Percentiles rank a stretch among this genome's conserved stretches.
These are phyloP conservation scores for Cephalopterus ornatus DNA, from an alignment of 2,113 vertebrate genomes.

Conservation along the genomic window DNA sequence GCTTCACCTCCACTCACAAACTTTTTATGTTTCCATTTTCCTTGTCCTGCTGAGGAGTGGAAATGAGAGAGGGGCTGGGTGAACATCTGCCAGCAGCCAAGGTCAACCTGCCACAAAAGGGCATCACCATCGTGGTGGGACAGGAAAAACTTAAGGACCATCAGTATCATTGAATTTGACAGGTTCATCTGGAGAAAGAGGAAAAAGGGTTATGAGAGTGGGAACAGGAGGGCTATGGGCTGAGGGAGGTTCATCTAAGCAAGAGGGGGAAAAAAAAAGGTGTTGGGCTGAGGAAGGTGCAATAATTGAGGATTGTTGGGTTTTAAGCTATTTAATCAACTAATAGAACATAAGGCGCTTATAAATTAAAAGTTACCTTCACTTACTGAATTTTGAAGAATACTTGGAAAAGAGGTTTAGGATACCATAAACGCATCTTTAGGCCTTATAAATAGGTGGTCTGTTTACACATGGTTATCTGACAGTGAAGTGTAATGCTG, in stretches of 20 bases:
- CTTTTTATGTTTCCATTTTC: neutral
- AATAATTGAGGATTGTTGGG: accelerated
- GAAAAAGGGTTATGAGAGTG: neutral
- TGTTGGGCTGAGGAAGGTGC: neutral
- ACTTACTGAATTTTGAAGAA: neutral
- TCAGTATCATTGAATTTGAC: accelerated
- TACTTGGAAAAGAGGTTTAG: accelerated
- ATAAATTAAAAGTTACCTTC: neutral
- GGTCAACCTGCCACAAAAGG: accelerated
- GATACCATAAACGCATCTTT: neutral
- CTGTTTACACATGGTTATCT: accelerated
- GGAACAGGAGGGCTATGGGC: neutral
- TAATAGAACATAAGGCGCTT: neutral
- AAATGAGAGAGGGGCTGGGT: neutral
- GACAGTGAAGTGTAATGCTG: accelerated
- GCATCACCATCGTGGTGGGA: accelerated
- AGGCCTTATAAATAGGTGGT: accelerated
- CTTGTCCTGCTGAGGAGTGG: neutral
- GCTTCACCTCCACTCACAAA: accelerated
- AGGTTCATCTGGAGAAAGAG: neutral
- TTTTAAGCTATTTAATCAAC: neutral
- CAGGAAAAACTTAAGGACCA: neutral
- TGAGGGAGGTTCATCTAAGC: neutral
- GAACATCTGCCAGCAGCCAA: accelerated
- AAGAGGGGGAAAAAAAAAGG: neutral